phyloP scores from a whole-genome alignment of 2,113 vertebrate genomes.

The Microtus montanus region DNA sequence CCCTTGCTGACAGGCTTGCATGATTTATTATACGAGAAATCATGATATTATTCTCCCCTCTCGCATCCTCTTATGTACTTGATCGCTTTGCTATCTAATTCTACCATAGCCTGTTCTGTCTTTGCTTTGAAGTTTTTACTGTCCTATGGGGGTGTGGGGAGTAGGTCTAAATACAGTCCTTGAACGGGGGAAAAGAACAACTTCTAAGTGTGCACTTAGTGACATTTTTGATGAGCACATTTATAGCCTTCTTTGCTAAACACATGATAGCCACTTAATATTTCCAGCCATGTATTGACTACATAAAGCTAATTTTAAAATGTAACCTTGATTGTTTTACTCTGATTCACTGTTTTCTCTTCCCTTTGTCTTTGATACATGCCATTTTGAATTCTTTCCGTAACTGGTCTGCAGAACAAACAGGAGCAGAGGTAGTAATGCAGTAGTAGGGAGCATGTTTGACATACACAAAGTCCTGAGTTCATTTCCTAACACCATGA shows the following conservation, averaged over 20 bases:
- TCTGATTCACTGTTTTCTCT: conserved; percentile 12
- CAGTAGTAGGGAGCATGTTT: background rate
- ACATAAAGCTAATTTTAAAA: background rate
- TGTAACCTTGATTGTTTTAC: background rate
- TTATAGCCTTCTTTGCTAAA: background rate
- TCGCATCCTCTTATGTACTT: conserved; percentile 31
- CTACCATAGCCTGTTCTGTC: conserved; percentile 7
- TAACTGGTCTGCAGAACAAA: conserved; percentile 28
- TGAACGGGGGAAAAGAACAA: background rate
- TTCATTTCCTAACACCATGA: background rate
- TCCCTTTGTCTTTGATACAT: background rate
- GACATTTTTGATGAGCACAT: background rate
- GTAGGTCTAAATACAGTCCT: conserved; percentile 28
- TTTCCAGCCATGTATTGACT: conserved; percentile 39
- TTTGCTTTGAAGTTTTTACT: conserved; percentile 55
- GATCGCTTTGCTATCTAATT: conserved; percentile 39
- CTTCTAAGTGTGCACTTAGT: background rate
- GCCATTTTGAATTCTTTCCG: background rate
- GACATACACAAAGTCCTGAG: too few relatives aligned
- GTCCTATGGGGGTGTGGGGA: background rate
- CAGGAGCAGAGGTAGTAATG: background rate
- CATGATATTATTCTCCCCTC: conserved; percentile 18
- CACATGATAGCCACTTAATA: background rate
- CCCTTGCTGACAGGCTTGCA: conserved; percentile 46
- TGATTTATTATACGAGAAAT: conserved; percentile 52